Evolutionary conservation across 2,888 invertebrate species (phyloP).

Genomic region (Apamea crenata): DNA sequence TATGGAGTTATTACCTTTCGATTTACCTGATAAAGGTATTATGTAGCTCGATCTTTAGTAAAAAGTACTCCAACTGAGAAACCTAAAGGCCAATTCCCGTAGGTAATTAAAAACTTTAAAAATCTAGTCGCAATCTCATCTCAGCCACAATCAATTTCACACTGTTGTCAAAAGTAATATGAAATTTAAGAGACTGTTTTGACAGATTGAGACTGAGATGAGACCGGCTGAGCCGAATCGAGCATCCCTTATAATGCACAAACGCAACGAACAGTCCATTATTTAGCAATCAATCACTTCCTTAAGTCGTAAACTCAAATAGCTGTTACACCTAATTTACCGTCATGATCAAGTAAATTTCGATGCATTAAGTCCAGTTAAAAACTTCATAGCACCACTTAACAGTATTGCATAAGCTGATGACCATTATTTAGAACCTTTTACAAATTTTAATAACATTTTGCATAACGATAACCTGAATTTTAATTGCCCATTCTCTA

Average conservation of each 20-base stretch:
- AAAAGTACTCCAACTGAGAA: not conserved
- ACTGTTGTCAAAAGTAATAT: not conserved
- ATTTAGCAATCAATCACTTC: slow-evolving; percentile 29
- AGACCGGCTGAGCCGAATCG: too few species aligned
- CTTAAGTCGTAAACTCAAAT: slow-evolving; percentile 15
- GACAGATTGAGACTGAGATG: too few species aligned
- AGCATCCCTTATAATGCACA: not conserved
- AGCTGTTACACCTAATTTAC: slow-evolving; percentile 30
- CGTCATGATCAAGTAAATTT: slow-evolving; percentile 34
- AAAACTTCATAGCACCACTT: slow-evolving; percentile 37
- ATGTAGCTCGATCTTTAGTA: not conserved
- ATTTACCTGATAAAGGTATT: not conserved
- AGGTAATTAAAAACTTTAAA: too few species aligned
- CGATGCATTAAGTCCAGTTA: slow-evolving; percentile 27
- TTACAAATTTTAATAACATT: slow-evolving; percentile 47
- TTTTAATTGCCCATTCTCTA: slow-evolving; percentile 53
- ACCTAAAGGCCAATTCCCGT: not conserved
- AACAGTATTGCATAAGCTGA: slow-evolving; percentile 47
- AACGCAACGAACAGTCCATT: not conserved
- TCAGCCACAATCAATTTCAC: not conserved
- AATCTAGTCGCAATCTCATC: too few species aligned
- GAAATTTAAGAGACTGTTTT: too few species aligned
- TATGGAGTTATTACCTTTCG: not conserved
- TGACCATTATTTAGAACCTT: slow-evolving; percentile 21
- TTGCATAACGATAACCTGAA: slow-evolving; percentile 45